Percentiles rank a stretch among this genome's conserved stretches.
Evolutionary conservation across 2,888 invertebrate species (phyloP).

Genomic region (Drosophila rellima): DNA sequence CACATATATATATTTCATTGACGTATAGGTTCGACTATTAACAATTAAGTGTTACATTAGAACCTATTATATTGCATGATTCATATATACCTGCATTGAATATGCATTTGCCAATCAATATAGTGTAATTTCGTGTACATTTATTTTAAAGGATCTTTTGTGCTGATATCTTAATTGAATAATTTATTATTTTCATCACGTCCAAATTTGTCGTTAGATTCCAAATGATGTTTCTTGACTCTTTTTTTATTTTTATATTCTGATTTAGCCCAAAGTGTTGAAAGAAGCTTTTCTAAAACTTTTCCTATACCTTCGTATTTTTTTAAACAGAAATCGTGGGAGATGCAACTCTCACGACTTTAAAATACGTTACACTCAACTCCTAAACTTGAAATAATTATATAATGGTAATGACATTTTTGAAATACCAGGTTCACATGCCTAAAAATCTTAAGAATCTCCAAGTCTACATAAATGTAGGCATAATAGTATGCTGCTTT

Average conservation of each 20-base stretch:
- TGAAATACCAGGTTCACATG: too few species aligned
- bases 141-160: background rate
- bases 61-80: conserved; percentile 16
- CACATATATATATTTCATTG: conserved; percentile 28
- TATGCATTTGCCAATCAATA: background rate
- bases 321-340: too few species aligned
- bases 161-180: background rate
- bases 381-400: too few species aligned
- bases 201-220: background rate
- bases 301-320: too few species aligned
- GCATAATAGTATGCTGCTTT: too few species aligned
- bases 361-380: too few species aligned
- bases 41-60: conserved; percentile 34
- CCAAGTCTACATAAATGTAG: too few species aligned
- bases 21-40: conserved; percentile 24
- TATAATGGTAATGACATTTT: too few species aligned
- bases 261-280: too few species aligned
- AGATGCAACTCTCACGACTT: too few species aligned
- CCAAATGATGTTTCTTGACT: background rate
- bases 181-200: background rate
- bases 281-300: too few species aligned
- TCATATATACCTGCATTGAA: conserved; percentile 8
- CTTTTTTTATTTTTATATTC: background rate
- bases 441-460: too few species aligned
- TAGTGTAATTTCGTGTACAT: conserved; percentile 11